A percentile compares a stretch with the other conserved stretches of the same genome.
These are phyloP conservation scores for Phenganax subtilis DNA, from an alignment of 92 coral and sea anemone genomes.

Conservation along the genomic window DNA sequence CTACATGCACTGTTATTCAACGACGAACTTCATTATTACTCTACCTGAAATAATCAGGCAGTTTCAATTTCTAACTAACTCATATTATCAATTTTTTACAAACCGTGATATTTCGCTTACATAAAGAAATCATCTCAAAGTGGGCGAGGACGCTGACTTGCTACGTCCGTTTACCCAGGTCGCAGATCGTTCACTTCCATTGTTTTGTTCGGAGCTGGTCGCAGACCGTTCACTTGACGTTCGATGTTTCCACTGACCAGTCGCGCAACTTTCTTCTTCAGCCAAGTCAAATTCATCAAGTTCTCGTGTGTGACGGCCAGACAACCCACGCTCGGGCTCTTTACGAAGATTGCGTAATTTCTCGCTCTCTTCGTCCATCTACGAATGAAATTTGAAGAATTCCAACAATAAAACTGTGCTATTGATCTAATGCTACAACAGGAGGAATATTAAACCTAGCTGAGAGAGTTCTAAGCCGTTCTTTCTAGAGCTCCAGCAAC, in stretches of 20 bases:
- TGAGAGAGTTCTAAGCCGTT: neutral
- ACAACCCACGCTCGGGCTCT: conserved; percentile 56
- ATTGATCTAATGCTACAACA: neutral
- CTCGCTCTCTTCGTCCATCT: conserved; percentile 82
- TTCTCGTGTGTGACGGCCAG: conserved; percentile 59
- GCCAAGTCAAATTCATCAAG: conserved; percentile 66
- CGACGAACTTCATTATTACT: no score
- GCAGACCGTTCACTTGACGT: conserved; percentile 52
- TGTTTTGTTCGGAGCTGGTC: conserved; percentile 61
- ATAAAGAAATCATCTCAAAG: conserved; percentile 29
- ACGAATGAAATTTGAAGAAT: neutral
- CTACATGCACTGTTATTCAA: no score
- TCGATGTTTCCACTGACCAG: conserved; percentile 71
- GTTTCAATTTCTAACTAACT: neutral
- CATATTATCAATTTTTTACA: conserved; percentile 3
- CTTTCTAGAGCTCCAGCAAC: neutral
- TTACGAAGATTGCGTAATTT: conserved; percentile 59
- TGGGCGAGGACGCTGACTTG: conserved; percentile 4
- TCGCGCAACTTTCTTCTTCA: conserved; percentile 42
- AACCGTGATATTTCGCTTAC: conserved; percentile 5
- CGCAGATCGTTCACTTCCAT: conserved; percentile 71
- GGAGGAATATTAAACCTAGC: neutral
- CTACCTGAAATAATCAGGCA: no score
- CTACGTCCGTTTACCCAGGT: conserved; percentile 17
- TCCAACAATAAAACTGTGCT: neutral